Conservation (phyloP, 2,888 invertebrate species). For the Torymus aiolomorphi region DNA sequence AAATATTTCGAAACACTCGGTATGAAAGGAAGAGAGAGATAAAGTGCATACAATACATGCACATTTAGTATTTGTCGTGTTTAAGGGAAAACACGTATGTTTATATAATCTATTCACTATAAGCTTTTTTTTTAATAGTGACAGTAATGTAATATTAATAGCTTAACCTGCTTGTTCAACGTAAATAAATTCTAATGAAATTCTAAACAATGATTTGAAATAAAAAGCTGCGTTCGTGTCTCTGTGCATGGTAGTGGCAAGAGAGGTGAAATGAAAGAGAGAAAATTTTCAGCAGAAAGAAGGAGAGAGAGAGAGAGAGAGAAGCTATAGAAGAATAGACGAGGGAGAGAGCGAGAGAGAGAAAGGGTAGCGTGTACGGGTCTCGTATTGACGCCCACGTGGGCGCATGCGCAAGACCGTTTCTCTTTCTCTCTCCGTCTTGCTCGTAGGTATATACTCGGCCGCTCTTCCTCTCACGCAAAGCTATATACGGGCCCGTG, state of each 20-base stretch:
- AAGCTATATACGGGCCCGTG: not conserved
- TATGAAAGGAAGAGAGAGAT: slow-evolving; percentile 8
- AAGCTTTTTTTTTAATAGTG: no score
- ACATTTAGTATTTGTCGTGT: no score
- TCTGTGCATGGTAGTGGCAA: slow-evolving; percentile 21
- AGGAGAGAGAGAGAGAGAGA: slow-evolving; percentile 5
- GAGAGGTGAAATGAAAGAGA: not conserved
- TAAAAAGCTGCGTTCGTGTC: not conserved
- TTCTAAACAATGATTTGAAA: not conserved
- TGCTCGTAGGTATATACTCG: slow-evolving; percentile 59
- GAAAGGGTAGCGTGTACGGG: slow-evolving; percentile 69
- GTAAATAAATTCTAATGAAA: slow-evolving; percentile 6
- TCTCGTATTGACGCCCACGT: slow-evolving; percentile 72
- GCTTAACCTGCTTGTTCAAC: no score
- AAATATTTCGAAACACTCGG: slow-evolving; percentile 23
- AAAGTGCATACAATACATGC: not conserved
- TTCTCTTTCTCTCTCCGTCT: slow-evolving; percentile 56
- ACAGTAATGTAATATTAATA: no score
- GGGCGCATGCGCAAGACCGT: slow-evolving; percentile 67
- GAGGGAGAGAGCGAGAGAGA: slow-evolving; percentile 64
- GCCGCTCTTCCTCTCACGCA: not conserved
- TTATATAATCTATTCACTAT: no score
- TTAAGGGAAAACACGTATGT: no score
- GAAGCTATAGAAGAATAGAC: slow-evolving; percentile 7
- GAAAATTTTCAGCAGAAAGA: not conserved